Conservation (phyloP, 2,797 vertebrate species). For the Simalia tracyae region DNA sequence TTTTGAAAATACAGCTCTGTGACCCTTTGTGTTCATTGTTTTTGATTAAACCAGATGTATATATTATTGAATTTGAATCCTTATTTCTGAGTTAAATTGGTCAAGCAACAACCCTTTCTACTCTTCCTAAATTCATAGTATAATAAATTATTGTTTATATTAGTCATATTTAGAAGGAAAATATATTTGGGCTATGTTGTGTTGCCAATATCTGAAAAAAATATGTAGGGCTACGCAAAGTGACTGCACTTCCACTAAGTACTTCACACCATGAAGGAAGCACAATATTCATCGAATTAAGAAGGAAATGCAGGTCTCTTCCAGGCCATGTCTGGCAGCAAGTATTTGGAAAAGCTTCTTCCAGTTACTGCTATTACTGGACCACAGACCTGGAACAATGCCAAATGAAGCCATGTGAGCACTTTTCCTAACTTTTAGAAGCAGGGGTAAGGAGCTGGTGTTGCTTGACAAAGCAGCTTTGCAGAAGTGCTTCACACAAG, state of each 20-base stretch:
- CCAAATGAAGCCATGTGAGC: background rate
- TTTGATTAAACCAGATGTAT: background rate
- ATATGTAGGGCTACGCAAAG: background rate
- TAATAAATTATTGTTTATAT: background rate
- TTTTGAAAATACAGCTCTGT: background rate
- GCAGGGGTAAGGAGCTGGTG: background rate
- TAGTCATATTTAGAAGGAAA: background rate
- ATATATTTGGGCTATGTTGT: rapidly evolving
- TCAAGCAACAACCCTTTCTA: background rate
- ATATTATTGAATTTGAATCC: background rate
- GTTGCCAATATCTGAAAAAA: background rate
- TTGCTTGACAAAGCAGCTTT: background rate
- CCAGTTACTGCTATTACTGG: background rate
- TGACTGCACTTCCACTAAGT: background rate
- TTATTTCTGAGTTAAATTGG: background rate
- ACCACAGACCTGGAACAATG: background rate
- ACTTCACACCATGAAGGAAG: background rate
- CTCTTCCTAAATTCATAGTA: background rate
- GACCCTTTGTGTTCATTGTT: background rate
- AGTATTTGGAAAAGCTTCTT: background rate
- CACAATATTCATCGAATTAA: background rate
- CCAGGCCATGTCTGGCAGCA: background rate
- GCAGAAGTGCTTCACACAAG: background rate
- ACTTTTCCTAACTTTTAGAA: background rate
- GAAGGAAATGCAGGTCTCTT: background rate